Base-by-base conservation (phyloP, 2,888 invertebrate species). In the Cataglyphis rosenhaueri region DNA sequence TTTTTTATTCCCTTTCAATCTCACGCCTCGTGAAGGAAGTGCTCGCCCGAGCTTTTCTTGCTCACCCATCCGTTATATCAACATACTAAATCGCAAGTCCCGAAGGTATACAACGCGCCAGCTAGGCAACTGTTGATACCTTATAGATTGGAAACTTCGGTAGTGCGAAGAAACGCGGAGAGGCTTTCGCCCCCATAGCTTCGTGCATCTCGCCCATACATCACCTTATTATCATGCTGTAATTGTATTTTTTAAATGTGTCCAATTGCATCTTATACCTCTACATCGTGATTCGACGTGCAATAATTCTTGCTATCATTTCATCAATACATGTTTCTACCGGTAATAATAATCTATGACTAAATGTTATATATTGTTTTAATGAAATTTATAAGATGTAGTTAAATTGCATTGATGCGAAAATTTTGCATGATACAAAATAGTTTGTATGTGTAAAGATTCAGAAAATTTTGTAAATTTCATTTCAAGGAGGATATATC, bases 41-140 rank as follows among this genome's bases (percentile, higher is more conserved):
- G 68, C 55, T 29, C 57, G 76, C 65, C 18, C 62, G 25, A 59
- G 71, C 78, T 79, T 79, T 81, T 64, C 85, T 85, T 78, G 82
- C 76, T 87, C 84, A 76, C 62, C 81, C 83, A 82, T 75, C 83
- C 73, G 79, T 85, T 84, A 79, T 81, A 83, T 74, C 81, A 82
- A 78, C 79, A 78, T 78, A 79, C 76, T 76, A 84, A 84, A 86
- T 85, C 84, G 83, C 81, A 65, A 62, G 75, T 70, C 66, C 68
- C 52, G 81, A 41, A 79, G 70, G 79, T 81, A 66, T 68, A 68
- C 68, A 82, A 68, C 79, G 61, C n/a, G 81, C 52, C 81, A 44
- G 62, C 78, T 55, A 70, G 70, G 68, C 68, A 83, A 70, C 66
- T 70, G 78, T 79, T 79, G 78, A 79, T 79, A 79, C 70, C 70